These are phyloP conservation scores for Melinaea marsaeus DNA, from an alignment of 2,888 invertebrate genomes.

Conservation along the genomic window DNA sequence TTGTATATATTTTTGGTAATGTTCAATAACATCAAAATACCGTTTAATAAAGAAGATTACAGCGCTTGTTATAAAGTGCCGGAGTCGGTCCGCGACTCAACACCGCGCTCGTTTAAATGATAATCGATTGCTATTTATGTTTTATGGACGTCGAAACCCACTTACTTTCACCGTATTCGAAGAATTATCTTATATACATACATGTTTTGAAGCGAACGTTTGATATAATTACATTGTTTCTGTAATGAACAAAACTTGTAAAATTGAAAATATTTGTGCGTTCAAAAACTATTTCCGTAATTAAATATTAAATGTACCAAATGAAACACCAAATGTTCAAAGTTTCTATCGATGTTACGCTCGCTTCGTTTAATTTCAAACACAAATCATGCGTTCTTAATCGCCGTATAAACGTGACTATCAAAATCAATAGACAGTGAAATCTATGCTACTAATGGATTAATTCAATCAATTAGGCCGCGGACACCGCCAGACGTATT, in stretches of 20 bases:
- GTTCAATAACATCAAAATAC: neutral
- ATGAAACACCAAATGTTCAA: neutral
- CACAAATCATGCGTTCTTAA: constrained; percentile 2
- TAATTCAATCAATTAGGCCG: neutral
- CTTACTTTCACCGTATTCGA: constrained; percentile 22
- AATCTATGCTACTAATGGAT: neutral
- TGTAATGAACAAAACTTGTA: too few species aligned
- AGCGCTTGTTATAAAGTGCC: neutral
- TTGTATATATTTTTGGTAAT: too few species aligned
- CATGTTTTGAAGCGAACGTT: neutral
- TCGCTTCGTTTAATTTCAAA: neutral
- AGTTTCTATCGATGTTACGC: neutral
- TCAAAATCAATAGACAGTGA: constrained; percentile 4
- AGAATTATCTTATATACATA: constrained; percentile 8
- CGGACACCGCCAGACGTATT: neutral
- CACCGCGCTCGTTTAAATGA: constrained; percentile 31
- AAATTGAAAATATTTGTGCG: too few species aligned
- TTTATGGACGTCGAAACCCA: constrained; percentile 18
- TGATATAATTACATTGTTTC: neutral
- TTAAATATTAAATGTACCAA: too few species aligned
- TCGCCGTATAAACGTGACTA: constrained; percentile 1
- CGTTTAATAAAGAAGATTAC: neutral
- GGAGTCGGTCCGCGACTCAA: neutral
- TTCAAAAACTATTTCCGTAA: too few species aligned
- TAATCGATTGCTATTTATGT: constrained; percentile 35